Evolutionary conservation across 1,140 invertebrate genomes (phyloP), one percentile per base, ranked within the genome.

Genomic region (Plodia interpunctella): DNA sequence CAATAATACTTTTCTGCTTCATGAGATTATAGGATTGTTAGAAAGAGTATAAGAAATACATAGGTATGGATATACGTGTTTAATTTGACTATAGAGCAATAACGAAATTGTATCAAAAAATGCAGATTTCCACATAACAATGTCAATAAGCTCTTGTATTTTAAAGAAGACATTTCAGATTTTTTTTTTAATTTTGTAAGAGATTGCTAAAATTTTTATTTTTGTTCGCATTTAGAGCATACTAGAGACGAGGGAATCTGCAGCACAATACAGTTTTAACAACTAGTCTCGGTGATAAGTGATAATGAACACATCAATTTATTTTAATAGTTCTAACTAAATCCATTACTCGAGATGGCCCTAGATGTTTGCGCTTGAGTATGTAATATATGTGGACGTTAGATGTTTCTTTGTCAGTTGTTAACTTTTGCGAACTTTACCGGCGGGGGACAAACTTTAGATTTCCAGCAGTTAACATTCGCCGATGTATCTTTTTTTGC

Each of bases 1-100:
- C 72, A 76, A 70, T 87, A 83, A 88, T 88, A 86, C 85, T 88
- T 88, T 88, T 86, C 77, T 88, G 85, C 85, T 88, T 86, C 85
- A 88, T 88, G 85, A 80, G 73, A 74, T 87, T 78, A 80, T 83
- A 86, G 82, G 80, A 80, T 77, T 72, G 80, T 86, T 88, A 88
- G 83, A 66, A 64, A 59, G 74, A 76, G 76, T 83, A 74, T 88
- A 85, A 83, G 75, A 76, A 51, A 51, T 51, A 51, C 20, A 51
- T 88, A 88, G 83, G 80, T 84, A 82, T 83, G 78, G 80, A 75
- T 11, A 81, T 70, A 82, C 76, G 70, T 72, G 71, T 71, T 80
- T 80, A 60, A 66, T 72, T 78, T 76, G 65, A 73, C 74, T 66
- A 76, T 84, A 83, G 75, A 76, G 73, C 71, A 72, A 72, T 80